A percentile compares a stretch with the other conserved stretches of the same genome.
Evolutionary conservation across 30 jellyfish, hydroid and myxozoan genomes (phyloP).

Genomic region (Phacellophora camtschatica): DNA sequence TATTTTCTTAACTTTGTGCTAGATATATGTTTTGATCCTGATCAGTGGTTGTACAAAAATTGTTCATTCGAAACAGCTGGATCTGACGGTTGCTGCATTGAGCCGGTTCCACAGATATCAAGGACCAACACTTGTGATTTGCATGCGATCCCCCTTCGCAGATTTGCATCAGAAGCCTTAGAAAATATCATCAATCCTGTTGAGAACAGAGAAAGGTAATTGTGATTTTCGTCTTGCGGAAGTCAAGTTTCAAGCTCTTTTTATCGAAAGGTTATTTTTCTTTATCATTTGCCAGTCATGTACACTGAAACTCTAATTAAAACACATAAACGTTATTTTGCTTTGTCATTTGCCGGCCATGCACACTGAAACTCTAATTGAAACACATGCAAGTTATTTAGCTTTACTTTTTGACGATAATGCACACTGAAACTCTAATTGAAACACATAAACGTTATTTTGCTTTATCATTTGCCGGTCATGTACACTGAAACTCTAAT

Average conservation of each 20-base stretch:
- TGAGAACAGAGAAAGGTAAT: not conserved
- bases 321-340: no score
- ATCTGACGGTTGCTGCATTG: not conserved
- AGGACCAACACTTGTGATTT: conserved; percentile 20
- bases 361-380: no score
- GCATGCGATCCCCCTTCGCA: conserved; percentile 41
- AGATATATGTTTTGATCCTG: conserved; percentile 66
- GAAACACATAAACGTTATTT: no score
- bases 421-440: no score
- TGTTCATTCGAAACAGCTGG: conserved; percentile 18
- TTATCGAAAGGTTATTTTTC: not conserved
- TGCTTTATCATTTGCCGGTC: no score
- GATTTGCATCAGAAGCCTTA: conserved; percentile 31
- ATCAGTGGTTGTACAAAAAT: conserved; percentile 31
- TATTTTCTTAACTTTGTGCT: not conserved
- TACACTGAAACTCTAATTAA: no score
- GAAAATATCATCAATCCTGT: conserved; percentile 23
- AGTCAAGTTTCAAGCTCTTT: not conserved
- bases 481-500: no score
- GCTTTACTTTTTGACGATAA: no score
- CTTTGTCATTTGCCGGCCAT: no score
- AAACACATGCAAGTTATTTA: no score
- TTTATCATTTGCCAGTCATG: no score
- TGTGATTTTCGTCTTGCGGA: not conserved
- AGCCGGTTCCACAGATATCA: conserved; percentile 27